Percentiles rank a stretch among this genome's conserved stretches.
phyloP scores from a whole-genome alignment of 2,797 vertebrate genomes.

The Lemur catta region DNA sequence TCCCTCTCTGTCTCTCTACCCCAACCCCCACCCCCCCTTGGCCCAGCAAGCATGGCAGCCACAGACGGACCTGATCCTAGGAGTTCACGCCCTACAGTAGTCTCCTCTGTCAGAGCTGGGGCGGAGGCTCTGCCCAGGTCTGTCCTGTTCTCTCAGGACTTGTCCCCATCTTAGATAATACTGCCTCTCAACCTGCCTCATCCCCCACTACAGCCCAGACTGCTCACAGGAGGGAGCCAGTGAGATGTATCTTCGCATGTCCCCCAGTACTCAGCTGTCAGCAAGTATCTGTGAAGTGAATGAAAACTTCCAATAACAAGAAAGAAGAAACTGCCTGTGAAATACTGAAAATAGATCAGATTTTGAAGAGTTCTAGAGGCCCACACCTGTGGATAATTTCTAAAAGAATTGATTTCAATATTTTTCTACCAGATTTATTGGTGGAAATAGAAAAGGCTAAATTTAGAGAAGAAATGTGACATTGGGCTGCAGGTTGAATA shows the following conservation, averaged over 20 bases:
- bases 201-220: no score
- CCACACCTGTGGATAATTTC: not conserved
- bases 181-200: not conserved
- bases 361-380: not conserved
- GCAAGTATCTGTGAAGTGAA: not conserved
- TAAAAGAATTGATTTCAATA: not conserved
- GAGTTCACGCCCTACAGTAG: rapidly evolving
- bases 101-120: not conserved
- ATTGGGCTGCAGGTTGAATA: not conserved
- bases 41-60: not conserved
- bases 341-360: not conserved
- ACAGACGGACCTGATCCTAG: not conserved
- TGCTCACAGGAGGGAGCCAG: not conserved
- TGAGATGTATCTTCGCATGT: not conserved
- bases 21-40: not conserved
- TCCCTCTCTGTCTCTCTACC: not conserved
- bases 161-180: not conserved
- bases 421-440: not conserved
- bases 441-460: not conserved
- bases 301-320: not conserved
- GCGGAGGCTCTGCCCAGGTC: not conserved
- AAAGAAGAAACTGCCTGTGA: not conserved
- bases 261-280: not conserved
- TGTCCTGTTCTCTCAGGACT: not conserved
- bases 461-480: conserved; percentile 16